Evolutionary conservation across 1,140 invertebrate species (phyloP), one percentile per base, ranked within the genome.

Genomic region (Myzus persicae): DNA sequence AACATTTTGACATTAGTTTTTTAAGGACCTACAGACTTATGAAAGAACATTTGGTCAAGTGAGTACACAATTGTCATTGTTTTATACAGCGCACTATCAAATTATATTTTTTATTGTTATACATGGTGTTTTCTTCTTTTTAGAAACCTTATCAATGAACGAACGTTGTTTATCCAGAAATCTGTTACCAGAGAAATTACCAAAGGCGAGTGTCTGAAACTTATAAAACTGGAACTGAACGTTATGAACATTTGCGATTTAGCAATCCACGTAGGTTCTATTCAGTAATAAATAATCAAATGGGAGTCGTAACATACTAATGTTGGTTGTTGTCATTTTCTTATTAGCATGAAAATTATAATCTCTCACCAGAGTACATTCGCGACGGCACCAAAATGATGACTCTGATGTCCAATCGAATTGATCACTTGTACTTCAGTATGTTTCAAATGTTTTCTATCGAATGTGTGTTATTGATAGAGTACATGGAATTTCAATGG

Each of bases 321-420:
- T 67, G 9, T 67, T n/a, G n/a, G n/a, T n/a, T n/a, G n/a, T 67
- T 67, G n/a, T 67, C 31, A 31, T 1, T 67, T n/a, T 67, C n/a
- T 7, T n/a, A 5, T 67, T 14, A n/a, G 9, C 14, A 67, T 31
- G n/a, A n/a, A 67, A 18, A n/a, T n/a, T 0, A n/a, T n/a, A 6
- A 4, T 31, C 31, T 8, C 11, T 3, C 0, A 0, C 2, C 2
- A 4, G 0, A 2, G 26, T 31, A 11, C 31, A n/a, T 4, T 14
- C 0, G 0, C 18, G 11, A 67, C 0, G 5, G 11, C 31, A 1
- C 1, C 31, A 14, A 1, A 18, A n/a, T n/a, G 4, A 31, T 67
- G 11, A n/a, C 0, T 18, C 1, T 3, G 24, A 18, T 67, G 14
- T n/a, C 31, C 31, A 67, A 67, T 18, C 59, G 14, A 67, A 67